Conservation (phyloP, 2,113 vertebrate genomes). For the Rhineura floridana region DNA sequence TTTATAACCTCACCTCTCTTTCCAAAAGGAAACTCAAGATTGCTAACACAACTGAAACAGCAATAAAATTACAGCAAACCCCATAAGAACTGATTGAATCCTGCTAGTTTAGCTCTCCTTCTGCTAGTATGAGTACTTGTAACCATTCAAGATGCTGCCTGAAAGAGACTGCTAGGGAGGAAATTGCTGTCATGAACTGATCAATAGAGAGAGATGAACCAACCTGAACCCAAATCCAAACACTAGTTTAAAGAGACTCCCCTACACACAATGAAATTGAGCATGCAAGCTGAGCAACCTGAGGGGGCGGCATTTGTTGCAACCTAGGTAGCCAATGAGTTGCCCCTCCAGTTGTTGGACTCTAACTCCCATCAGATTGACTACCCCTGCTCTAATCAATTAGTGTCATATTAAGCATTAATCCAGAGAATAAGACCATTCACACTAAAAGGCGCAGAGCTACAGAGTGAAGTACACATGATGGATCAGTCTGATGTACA, state of each 20-base stretch:
- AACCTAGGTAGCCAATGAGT: too few relatives aligned
- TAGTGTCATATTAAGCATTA: too few relatives aligned
- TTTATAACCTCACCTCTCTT: not conserved
- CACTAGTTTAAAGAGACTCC: not conserved
- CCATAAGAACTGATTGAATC: conserved; percentile 1
- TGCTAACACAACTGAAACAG: not conserved
- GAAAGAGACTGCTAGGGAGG: not conserved
- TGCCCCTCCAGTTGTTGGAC: too few relatives aligned
- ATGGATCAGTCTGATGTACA: too few relatives aligned
- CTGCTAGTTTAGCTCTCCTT: not conserved
- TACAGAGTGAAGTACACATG: too few relatives aligned
- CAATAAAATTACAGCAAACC: conserved; percentile 15
- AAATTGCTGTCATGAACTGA: not conserved
- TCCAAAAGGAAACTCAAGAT: not conserved
- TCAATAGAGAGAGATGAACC: not conserved
- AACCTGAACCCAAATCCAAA: not conserved
- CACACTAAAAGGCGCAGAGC: too few relatives aligned
- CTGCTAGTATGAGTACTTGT: not conserved
- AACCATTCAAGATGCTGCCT: not conserved
- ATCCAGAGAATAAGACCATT: too few relatives aligned
- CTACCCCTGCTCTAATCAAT: too few relatives aligned
- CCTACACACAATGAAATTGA: not conserved
- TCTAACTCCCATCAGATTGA: too few relatives aligned
- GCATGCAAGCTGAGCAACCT: too few relatives aligned
- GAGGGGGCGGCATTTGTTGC: too few relatives aligned